Conservation (phyloP, 2,113 vertebrate genomes). For the Epinephelus lanceolatus region DNA sequence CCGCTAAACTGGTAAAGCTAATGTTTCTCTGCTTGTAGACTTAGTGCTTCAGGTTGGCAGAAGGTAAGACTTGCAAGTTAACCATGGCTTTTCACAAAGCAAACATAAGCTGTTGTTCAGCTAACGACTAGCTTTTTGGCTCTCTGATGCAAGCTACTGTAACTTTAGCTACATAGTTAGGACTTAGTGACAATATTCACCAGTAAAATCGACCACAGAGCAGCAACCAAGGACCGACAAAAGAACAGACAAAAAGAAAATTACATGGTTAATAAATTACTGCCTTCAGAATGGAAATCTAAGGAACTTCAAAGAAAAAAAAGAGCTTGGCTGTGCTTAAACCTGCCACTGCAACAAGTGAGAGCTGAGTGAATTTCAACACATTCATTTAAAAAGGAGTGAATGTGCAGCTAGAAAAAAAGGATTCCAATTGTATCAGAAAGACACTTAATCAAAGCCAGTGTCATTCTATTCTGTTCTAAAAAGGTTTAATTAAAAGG, state of each 20-base stretch:
- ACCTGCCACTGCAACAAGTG: not conserved
- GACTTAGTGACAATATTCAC: not conserved
- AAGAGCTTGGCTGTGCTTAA: conserved; percentile 42
- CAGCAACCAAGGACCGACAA: conserved; percentile 1
- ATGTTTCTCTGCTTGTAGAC: not conserved
- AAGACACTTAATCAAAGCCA: not conserved
- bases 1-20: conserved; percentile 11
- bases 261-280: conserved; percentile 12
- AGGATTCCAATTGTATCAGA: not conserved
- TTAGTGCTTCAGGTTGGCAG: conserved; percentile 8
- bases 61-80: conserved; percentile 26
- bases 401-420: not conserved
- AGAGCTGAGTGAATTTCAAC: not conserved
- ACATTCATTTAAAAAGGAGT: not conserved
- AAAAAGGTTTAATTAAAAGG: not conserved
- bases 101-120: not conserved
- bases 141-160: conserved; percentile 38
- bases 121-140: conserved; percentile 18
- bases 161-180: conserved; percentile 26
- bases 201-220: not conserved
- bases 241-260: not conserved
- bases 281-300: conserved; percentile 64
- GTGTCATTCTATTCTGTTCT: not conserved
- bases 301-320: conserved; percentile 13
- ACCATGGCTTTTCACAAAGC: not conserved